Base-by-base conservation (phyloP, 2,113 vertebrate species). In the Poicephalus gulielmi region DNA sequence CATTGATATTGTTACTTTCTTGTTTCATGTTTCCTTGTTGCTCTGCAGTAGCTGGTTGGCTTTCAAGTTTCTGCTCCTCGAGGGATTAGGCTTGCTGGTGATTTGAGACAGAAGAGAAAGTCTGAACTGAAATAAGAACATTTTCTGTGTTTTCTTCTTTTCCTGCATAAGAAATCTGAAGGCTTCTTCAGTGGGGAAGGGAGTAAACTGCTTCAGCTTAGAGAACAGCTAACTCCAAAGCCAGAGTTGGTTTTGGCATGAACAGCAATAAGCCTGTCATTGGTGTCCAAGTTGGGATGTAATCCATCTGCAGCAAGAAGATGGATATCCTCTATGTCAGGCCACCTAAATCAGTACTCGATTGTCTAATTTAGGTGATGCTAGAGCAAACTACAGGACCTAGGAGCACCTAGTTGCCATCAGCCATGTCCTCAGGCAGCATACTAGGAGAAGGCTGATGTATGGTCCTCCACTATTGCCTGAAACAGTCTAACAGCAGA, bases 31-130 rank as follows among this genome's bases (percentile, higher is more conserved):
- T 23, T 85, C 46, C 43, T 74, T 27, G 52, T 68, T 68, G 23
- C 37, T 89, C 69, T 20, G 4, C 37, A 50, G 73, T 69, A 74
- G 57, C 55, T 70, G 46, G n/a, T 73, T 60, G 41, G 39, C 47
- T 86, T 91, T 93, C 55, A 57, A 23, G 47, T 52, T 88, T 59
- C 78, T 86, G 46, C 63, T 82, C 43, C 75, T 79, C 75, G 53
- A 57, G 89, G 78, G 44, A 24, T 79, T 88, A 57, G 67, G 55
- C 37, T 87, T 73, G 37, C 44, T 37, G 41, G 75, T 86, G 35
- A 11, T 86, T 76, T 78, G n/a, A 71, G 55, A n/a, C 60, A 76
- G 60, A 68, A 74, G 27, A 73, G 46, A 27, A 83, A 52, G 59
- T 63, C 35, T 76, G 25, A 59, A 43, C 13, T 73, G 75, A 79